Percentiles rank a stretch among this genome's conserved stretches.
Conservation (phyloP, 1,140 invertebrate species). For the Centruroides vittatus region DNA sequence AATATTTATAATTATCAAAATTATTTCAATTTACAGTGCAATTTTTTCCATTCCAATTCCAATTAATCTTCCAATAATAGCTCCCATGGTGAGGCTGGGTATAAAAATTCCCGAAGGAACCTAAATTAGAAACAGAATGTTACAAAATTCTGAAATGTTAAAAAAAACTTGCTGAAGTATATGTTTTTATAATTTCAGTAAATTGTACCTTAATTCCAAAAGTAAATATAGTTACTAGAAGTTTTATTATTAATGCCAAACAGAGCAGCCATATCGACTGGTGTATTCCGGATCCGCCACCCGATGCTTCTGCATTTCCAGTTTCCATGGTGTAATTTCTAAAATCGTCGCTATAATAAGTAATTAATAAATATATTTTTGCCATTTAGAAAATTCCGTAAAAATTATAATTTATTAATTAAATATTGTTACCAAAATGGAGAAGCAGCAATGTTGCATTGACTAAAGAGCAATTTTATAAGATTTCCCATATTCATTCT, state of each 20-base stretch:
- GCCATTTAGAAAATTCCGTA: too few relatives aligned
- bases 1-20: too few relatives aligned
- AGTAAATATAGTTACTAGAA: background rate
- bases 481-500: constrained; percentile 92
- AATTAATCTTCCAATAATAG: constrained; percentile 88
- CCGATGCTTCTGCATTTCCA: constrained; percentile 41
- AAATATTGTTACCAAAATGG: constrained; percentile 54
- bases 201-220: background rate
- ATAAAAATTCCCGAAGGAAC: constrained; percentile 72
- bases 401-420: too few relatives aligned
- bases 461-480: constrained; percentile 87
- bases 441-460: constrained; percentile 83
- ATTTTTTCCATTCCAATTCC: constrained; percentile 92
- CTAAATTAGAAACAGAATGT: too few relatives aligned
- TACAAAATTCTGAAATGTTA: too few relatives aligned
- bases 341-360: constrained; percentile 51
- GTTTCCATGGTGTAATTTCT: constrained; percentile 69
- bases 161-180: too few relatives aligned
- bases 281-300: constrained; percentile 71
- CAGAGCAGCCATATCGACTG: constrained; percentile 81
- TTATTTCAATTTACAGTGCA: constrained; percentile 33
- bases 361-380: constrained; percentile 24
- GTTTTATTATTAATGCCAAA: constrained; percentile 23
- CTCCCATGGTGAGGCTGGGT: constrained; percentile 70
- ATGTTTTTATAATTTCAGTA: too few relatives aligned